Base-by-base conservation (phyloP, 2,888 invertebrate species). In the Andrena trimmerana region DNA sequence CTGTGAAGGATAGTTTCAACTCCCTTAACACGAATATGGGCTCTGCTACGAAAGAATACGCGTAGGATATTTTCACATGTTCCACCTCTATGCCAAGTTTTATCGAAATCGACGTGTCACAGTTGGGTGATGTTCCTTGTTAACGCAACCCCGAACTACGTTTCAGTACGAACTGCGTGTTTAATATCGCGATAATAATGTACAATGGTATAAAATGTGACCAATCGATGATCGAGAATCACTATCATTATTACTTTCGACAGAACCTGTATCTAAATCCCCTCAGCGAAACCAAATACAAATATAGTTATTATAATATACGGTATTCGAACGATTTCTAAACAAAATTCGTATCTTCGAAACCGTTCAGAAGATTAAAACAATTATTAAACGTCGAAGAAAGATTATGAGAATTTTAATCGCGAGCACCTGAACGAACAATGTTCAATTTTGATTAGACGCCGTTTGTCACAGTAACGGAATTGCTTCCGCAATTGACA, bases 241-340 rank as follows among this genome's bases (percentile, higher is more conserved):
- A 27, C 16, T 67, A 36, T 74, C 33, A 73, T 62, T 65, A 70
- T 62, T 65, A 71, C 33, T 73, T 54, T 52, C 42, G 16, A 42
- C 36, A 36, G 36, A 42, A 42, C 13, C 8, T 42, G 24, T 10
- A 13, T 4, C 13, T 27, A 50, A 42, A 42, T 42, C 42, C 16
- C 5, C 16, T 1, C 42, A 16, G 16, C 42, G 42, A 42, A 42
- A 42, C 16, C 16, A 42, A 42, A 42, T 16, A 42, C 42, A 3
- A 42, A 42, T 5, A 5, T 42, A 42, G 1, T 42, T 42, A 42
- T 5, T 42, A 4, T 13, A 13, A 42, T 42, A 42, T 16, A 42
- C 16, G 42, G 5, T 42, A 42, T 42, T 42, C 16, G 1, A 42
- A 16, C 13, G 42, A 42, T 42, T 42, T 16, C 16, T 16, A 16